phyloP scores from a whole-genome alignment of 2,888 invertebrate genomes.

The Gastracanthus pulcherrimus region DNA sequence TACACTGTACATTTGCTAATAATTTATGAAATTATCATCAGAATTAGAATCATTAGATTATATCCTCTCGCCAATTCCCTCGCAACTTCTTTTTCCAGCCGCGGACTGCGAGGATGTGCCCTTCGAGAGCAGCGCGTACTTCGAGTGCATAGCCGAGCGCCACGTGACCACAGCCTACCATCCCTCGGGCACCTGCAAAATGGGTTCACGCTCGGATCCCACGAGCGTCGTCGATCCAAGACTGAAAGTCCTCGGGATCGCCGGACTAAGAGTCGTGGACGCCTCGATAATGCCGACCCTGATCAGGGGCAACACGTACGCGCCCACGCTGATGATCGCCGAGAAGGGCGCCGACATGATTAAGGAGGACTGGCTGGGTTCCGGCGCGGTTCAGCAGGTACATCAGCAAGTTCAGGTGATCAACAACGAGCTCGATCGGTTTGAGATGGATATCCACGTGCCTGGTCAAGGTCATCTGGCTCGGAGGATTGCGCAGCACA shows the following conservation, averaged over 20 bases:
- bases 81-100: background rate
- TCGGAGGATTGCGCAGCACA: too few relatives aligned
- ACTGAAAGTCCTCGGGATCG: background rate
- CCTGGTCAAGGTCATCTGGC: too few relatives aligned
- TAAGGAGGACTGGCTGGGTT: background rate
- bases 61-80: too few relatives aligned
- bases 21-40: too few relatives aligned
- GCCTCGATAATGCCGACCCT: background rate
- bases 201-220: background rate
- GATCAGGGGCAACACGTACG: conserved; percentile 8
- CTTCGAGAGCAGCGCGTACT: background rate
- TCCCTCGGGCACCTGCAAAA: conserved; percentile 11
- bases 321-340: conserved; percentile 1
- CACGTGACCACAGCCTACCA: conserved; percentile 1
- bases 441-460: too few relatives aligned
- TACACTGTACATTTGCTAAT: too few relatives aligned
- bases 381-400: background rate
- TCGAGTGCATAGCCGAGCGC: background rate
- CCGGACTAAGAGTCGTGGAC: background rate
- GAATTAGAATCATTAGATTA: too few relatives aligned
- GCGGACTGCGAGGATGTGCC: background rate
- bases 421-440: too few relatives aligned
- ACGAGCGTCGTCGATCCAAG: background rate
- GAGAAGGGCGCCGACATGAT: conserved; percentile 7
- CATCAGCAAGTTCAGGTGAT: too few relatives aligned